phyloP scores from a whole-genome alignment of 2,888 invertebrate genomes.

The Geophilus truncorum region DNA sequence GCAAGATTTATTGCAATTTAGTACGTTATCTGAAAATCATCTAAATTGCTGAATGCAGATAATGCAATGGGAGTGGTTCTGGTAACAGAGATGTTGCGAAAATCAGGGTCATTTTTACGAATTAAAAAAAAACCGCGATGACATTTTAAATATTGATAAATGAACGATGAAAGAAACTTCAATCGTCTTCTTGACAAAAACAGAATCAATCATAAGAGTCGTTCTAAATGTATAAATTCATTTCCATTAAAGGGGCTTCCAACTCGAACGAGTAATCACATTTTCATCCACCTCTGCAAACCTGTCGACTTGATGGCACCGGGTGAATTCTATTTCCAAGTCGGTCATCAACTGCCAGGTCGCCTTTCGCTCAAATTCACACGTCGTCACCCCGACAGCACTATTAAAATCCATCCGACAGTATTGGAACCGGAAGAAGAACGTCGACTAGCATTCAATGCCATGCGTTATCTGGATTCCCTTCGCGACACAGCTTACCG shows the following conservation, averaged over 20 bases:
- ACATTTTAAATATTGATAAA: no score
- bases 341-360: conserved; percentile 30
- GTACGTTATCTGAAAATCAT: neutral
- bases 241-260: conserved; percentile 8
- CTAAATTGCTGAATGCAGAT: neutral
- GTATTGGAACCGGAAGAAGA: conserved; percentile 25
- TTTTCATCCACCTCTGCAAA: neutral
- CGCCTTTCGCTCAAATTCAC: conserved; percentile 31
- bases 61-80: neutral
- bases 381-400: conserved; percentile 10
- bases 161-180: no score
- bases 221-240: neutral
- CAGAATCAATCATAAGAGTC: neutral
- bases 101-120: no score
- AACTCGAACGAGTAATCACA: neutral
- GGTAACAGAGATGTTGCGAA: no score
- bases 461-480: neutral
- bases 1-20: neutral
- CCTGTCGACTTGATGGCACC: conserved; percentile 9
- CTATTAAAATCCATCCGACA: conserved; percentile 22
- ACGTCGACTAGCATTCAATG: neutral
- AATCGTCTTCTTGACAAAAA: neutral
- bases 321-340: conserved; percentile 32
- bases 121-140: no score
- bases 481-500: neutral